These are phyloP conservation scores for Acomys russatus DNA, from an alignment of 2,797 vertebrate species.

Conservation along the genomic window DNA sequence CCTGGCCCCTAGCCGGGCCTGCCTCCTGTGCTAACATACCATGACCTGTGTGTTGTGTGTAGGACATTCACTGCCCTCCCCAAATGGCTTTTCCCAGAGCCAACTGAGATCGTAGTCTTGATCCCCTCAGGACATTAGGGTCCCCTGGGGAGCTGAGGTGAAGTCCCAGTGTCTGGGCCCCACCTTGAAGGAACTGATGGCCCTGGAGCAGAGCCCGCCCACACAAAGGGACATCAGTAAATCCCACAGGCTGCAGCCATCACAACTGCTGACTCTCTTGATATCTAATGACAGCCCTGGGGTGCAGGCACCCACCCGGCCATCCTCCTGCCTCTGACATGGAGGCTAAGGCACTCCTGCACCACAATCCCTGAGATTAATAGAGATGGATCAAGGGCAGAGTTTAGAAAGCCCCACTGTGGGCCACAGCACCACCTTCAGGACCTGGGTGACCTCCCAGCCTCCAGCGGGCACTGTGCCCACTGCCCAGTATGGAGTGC, in stretches of 20 bases:
- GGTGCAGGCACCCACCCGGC: accelerated
- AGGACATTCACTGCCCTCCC: too few species aligned
- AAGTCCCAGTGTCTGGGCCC: background rate
- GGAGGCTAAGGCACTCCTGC: background rate
- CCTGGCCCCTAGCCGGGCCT: background rate
- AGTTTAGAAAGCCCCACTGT: accelerated
- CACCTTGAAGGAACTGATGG: background rate
- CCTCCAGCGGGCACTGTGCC: background rate
- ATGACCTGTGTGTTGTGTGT: accelerated
- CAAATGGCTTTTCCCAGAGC: background rate
- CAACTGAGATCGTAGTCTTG: background rate
- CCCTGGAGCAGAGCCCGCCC: background rate
- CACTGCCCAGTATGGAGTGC: accelerated
- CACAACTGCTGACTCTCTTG: background rate
- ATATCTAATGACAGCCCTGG: too few species aligned
- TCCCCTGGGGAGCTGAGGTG: too few species aligned
- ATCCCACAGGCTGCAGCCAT: background rate
- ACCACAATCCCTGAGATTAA: background rate
- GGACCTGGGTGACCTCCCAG: background rate
- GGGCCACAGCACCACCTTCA: accelerated
- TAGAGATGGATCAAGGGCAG: background rate
- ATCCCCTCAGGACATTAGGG: background rate
- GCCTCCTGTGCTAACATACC: background rate
- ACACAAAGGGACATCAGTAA: background rate
- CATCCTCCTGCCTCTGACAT: background rate